phyloP scores from a whole-genome alignment of 1,140 invertebrate species.

The Drosophila pruinosa region DNA sequence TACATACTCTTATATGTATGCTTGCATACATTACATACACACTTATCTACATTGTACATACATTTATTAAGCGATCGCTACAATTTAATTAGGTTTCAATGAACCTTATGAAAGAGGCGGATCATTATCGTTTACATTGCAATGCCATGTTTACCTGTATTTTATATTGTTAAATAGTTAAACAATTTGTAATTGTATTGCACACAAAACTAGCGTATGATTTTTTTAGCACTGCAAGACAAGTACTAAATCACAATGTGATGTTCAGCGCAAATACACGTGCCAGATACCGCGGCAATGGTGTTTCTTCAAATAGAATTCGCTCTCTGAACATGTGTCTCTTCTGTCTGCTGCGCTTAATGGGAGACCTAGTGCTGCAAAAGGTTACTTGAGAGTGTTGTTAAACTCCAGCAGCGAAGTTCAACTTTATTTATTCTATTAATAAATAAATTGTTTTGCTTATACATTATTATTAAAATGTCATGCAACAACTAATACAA shows the following conservation, averaged over 20 bases:
- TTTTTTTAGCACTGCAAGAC: not conserved
- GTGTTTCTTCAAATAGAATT: slow-evolving; percentile 13
- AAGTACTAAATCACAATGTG: slow-evolving; percentile 10
- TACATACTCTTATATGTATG: not conserved
- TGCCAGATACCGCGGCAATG: slow-evolving; percentile 5
- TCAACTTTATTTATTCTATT: not conserved
- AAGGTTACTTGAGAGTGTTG: slow-evolving; percentile 13
- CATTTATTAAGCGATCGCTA: not conserved
- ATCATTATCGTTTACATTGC: not conserved
- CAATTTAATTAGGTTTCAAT: not conserved
- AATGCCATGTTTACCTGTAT: not conserved
- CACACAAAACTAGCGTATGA: not conserved
- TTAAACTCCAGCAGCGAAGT: slow-evolving; percentile 7
- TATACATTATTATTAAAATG: not conserved
- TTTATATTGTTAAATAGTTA: not conserved
- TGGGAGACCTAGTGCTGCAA: slow-evolving; percentile 6
- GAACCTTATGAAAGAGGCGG: not conserved
- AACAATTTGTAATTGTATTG: not conserved
- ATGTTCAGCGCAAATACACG: slow-evolving; percentile 1
- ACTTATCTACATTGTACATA: too few species aligned
- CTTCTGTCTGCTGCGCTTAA: not conserved
- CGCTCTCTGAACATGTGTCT: slow-evolving; percentile 7
- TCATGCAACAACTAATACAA: not conserved
- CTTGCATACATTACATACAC: not conserved
- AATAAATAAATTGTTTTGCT: not conserved